phyloP scores from a whole-genome alignment of 2,797 vertebrate species.

The Cyclopterus lumpus region DNA sequence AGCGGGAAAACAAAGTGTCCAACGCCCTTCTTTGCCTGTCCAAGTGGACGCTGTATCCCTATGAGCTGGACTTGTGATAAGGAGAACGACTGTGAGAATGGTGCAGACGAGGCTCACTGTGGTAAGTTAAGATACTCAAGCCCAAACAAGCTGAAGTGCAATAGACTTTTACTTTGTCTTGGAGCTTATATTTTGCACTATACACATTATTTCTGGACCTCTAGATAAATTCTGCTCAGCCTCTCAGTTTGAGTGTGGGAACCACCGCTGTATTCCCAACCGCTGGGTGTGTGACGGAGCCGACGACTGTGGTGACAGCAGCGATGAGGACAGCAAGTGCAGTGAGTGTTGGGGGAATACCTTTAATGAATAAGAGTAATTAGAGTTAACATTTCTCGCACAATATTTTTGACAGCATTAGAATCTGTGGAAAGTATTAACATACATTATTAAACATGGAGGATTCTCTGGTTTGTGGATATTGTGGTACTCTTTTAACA shows the following conservation, averaged over 20 bases:
- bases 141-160: not conserved
- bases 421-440: not conserved
- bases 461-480: not conserved
- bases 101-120: conserved; percentile 94
- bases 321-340: conserved; percentile 92
- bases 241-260: conserved; percentile 92
- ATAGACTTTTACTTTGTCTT: conserved; percentile 6
- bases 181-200: not conserved
- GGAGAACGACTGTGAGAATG: conserved; percentile 96
- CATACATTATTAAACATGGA: not conserved
- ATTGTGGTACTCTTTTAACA: not conserved
- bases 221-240: conserved; percentile 92
- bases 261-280: conserved; percentile 92
- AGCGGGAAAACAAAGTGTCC: conserved; percentile 87
- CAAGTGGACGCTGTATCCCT: conserved; percentile 95
- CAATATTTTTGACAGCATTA: not conserved
- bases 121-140: conserved; percentile 81
- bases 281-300: conserved; percentile 97
- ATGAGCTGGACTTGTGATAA: conserved; percentile 98
- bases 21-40: conserved; percentile 90
- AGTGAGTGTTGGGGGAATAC: conserved; percentile 80
- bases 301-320: conserved; percentile 92
- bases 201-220: conserved; percentile 35
- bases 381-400: fast-evolving
- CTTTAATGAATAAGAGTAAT: not conserved